These are phyloP conservation scores for Thermophis baileyi DNA, from an alignment of 2,113 vertebrate genomes.

Conservation along the genomic window DNA sequence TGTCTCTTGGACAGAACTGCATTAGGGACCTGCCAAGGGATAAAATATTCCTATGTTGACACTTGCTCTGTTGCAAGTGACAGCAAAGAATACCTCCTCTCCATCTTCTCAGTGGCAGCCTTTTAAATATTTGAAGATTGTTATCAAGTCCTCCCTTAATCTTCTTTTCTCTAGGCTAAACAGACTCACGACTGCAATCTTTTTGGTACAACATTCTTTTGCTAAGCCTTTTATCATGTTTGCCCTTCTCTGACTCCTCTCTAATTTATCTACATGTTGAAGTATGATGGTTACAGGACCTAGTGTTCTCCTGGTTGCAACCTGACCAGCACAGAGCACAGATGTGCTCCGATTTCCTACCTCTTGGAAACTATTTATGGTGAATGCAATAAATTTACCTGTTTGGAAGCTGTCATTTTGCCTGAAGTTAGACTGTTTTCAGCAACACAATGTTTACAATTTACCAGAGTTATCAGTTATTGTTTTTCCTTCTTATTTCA, in stretches of 20 bases:
- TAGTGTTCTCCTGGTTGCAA: not conserved
- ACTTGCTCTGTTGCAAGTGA: slow-evolving; percentile 17
- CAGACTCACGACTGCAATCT: slow-evolving; percentile 30
- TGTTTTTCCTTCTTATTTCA: not conserved
- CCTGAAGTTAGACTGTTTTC: not conserved
- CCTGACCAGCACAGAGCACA: not conserved
- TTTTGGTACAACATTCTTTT: slow-evolving; percentile 16
- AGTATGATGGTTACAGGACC: slow-evolving; percentile 4
- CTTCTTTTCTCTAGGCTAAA: slow-evolving; percentile 34
- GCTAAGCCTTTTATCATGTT: slow-evolving; percentile 29
- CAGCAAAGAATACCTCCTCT: slow-evolving; percentile 26
- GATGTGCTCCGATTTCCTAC: slow-evolving; percentile 3
- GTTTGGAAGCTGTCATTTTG: not conserved
- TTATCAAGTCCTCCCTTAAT: slow-evolving; percentile 27
- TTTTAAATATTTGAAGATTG: slow-evolving; percentile 39
- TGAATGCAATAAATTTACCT: not conserved
- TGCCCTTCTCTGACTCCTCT: slow-evolving; percentile 14
- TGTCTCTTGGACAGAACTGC: not conserved
- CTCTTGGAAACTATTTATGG: not conserved
- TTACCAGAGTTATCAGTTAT: not conserved
- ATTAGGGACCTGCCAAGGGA: slow-evolving; percentile 16
- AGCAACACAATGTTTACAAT: not conserved
- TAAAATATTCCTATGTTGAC: slow-evolving; percentile 27
- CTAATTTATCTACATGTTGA: slow-evolving; percentile 27
- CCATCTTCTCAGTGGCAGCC: slow-evolving; percentile 28